Evolutionary conservation across 2,797 vertebrate genomes (phyloP).

Genomic region (Nyctalus aviator): DNA sequence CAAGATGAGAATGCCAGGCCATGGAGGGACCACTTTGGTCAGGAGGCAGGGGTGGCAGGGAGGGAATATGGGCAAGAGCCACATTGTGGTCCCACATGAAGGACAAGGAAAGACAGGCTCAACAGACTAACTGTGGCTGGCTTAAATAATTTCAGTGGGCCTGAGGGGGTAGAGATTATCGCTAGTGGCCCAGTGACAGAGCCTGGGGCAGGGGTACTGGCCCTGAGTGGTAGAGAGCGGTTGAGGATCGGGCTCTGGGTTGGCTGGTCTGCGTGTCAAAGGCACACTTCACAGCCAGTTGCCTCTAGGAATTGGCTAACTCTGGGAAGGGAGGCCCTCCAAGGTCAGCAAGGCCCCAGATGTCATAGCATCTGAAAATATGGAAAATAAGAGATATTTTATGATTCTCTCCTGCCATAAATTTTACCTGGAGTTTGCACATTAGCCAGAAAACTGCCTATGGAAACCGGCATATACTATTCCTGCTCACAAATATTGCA

Average conservation of each 20-base stretch:
- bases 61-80: not conserved
- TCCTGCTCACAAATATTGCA: not conserved
- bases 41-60: not conserved
- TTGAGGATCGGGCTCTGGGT: not conserved
- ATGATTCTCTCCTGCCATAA: not conserved
- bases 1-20: not conserved
- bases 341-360: not conserved
- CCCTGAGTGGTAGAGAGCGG: not conserved
- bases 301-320: not conserved
- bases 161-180: fast-evolving
- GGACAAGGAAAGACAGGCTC: not conserved
- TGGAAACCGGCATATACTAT: not conserved
- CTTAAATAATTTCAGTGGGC: not conserved
- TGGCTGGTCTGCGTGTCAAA: not conserved
- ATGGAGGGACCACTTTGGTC: not conserved
- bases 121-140: not conserved
- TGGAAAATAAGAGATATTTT: not conserved
- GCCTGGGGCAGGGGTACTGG: no score
- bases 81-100: not conserved
- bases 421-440: constrained; percentile 2
- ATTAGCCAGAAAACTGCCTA: not conserved
- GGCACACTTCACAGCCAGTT: not conserved
- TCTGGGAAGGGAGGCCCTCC: not conserved
- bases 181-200: not conserved
- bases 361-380: not conserved